A percentile compares a stretch with the other conserved stretches of the same genome.
These are phyloP conservation scores for Chloroceryle inda DNA, from an alignment of 2,797 vertebrate species.

Conservation along the genomic window DNA sequence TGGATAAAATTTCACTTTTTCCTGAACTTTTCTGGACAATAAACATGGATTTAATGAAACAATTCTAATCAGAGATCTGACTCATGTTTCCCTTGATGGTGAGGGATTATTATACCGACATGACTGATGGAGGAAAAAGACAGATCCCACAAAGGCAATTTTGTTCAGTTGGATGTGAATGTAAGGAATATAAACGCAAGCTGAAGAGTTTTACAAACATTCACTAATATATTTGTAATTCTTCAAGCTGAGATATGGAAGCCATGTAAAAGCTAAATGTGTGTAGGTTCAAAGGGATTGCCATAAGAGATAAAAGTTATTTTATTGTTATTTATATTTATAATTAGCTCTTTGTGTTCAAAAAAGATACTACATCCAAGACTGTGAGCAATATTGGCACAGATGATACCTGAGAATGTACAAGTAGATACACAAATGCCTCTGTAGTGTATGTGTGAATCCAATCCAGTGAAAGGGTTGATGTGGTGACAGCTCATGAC, in stretches of 20 bases:
- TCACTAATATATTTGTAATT: not conserved
- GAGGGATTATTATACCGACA: not conserved
- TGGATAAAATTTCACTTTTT: not conserved
- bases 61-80: not conserved
- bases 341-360: conserved; percentile 5
- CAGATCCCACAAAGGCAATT: not conserved
- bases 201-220: not conserved
- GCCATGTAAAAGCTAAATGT: not conserved
- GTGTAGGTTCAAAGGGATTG: not conserved
- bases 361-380: not conserved
- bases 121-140: not conserved
- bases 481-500: not conserved
- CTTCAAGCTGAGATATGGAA: not conserved
- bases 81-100: not conserved
- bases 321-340: conserved; percentile 25
- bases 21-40: not conserved
- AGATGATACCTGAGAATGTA: not conserved
- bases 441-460: not conserved
- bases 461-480: not conserved
- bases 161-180: not conserved
- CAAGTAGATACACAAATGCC: not conserved
- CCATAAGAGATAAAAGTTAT: not conserved
- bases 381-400: not conserved
- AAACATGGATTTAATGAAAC: not conserved
- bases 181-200: not conserved